Evolutionary conservation across 2,888 invertebrate species (phyloP).

Genomic region (Apotomis turbidana): DNA sequence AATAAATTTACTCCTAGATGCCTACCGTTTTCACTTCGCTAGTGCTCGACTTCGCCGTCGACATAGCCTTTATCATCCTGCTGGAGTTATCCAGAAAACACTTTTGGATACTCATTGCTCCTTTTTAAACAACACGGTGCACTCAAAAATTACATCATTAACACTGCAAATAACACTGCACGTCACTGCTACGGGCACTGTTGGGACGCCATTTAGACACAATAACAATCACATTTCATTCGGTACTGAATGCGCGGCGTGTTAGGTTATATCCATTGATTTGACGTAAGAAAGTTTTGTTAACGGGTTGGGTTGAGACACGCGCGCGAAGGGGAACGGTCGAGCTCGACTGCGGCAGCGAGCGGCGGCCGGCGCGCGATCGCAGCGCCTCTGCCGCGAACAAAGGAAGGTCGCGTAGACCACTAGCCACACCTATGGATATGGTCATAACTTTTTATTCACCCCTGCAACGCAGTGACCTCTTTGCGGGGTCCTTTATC

Average conservation of each 20-base stretch:
- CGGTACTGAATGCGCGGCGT: constrained; percentile 59
- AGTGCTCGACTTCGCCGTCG: constrained; percentile 72
- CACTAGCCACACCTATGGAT: constrained; percentile 46
- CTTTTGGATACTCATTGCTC: constrained; percentile 81
- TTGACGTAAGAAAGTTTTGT: constrained; percentile 82
- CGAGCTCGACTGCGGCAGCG: constrained; percentile 64
- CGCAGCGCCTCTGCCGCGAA: constrained; percentile 44
- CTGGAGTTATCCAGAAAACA: constrained; percentile 81
- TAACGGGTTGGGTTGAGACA: constrained; percentile 50
- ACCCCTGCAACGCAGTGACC: constrained; percentile 38
- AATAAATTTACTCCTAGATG: constrained; percentile 38
- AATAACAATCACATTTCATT: constrained; percentile 71
- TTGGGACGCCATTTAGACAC: constrained; percentile 51
- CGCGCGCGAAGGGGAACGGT: constrained; percentile 53
- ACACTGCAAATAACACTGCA: constrained; percentile 65
- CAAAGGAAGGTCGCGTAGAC: constrained; percentile 44
- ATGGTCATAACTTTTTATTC: constrained; percentile 41
- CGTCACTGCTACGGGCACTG: constrained; percentile 61
- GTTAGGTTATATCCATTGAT: constrained; percentile 84
- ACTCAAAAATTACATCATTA: constrained; percentile 73
- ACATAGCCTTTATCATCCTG: constrained; percentile 82
- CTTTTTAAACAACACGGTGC: constrained; percentile 63
- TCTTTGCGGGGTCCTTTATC: constrained; percentile 31
- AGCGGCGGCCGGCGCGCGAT: constrained; percentile 35
- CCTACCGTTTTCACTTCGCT: constrained; percentile 78